Conservation (phyloP, 2,888 invertebrate genomes). For the Rutpela maculata region DNA sequence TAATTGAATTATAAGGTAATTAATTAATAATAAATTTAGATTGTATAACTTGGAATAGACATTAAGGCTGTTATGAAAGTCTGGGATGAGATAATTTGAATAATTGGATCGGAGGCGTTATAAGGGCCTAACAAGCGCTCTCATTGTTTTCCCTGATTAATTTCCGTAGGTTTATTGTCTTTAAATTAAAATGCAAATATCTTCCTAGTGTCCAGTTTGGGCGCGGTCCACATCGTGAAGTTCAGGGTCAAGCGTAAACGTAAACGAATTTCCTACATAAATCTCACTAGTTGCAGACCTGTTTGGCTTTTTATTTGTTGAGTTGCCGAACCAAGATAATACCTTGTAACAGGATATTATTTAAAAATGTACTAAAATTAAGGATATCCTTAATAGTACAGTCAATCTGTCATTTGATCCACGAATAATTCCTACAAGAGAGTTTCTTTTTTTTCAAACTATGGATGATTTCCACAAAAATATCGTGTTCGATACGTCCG, state of each 20-base stretch:
- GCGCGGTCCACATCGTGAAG: constrained; percentile 31
- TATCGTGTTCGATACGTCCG: too few relatives aligned
- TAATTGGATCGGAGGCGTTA: constrained; percentile 36
- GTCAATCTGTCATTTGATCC: too few relatives aligned
- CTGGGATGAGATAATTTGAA: constrained; percentile 32
- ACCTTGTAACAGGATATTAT: background rate
- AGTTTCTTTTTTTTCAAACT: too few relatives aligned
- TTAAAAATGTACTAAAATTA: background rate
- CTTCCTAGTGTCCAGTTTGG: constrained; percentile 40
- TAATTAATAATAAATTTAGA: constrained; percentile 3
- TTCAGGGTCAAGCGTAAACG: constrained; percentile 38
- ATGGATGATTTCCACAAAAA: too few relatives aligned
- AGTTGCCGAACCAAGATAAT: background rate
- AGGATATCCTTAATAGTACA: background rate
- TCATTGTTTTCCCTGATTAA: constrained; percentile 43
- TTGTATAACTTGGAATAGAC: constrained; percentile 8
- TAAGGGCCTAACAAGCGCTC: constrained; percentile 34
- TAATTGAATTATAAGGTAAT: constrained; percentile 2
- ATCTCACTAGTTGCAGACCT: background rate
- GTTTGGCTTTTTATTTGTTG: background rate
- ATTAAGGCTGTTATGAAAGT: constrained; percentile 11
- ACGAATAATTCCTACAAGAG: too few relatives aligned
- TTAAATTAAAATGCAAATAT: constrained; percentile 45
- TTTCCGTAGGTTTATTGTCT: constrained; percentile 46
- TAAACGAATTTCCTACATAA: constrained; percentile 22